A percentile compares a stretch with the other conserved stretches of the same genome.
Evolutionary conservation across 2,888 invertebrate genomes (phyloP).

Genomic region (Sinodicranocentrus sp.): DNA sequence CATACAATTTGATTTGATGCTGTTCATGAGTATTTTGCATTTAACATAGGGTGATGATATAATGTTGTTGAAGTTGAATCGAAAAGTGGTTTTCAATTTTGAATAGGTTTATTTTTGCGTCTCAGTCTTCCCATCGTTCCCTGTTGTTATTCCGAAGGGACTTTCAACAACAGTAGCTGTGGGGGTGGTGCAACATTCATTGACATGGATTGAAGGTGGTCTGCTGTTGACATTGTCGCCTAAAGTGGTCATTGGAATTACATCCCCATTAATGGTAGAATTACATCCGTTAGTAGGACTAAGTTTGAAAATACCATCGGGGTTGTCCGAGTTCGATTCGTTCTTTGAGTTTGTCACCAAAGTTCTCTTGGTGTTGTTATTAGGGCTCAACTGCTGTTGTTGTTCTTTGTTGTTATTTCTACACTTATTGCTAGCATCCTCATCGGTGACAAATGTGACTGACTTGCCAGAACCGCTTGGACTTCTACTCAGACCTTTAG

Average conservation of each 20-base stretch:
- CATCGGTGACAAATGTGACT: conserved; percentile 52
- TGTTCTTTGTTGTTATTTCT: conserved; percentile 54
- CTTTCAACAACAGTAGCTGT: conserved; percentile 33
- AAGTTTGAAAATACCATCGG: background rate
- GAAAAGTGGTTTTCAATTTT: no score
- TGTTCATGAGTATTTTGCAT: conserved; percentile 14
- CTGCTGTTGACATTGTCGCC: conserved; percentile 27
- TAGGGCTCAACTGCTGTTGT: conserved; percentile 18
- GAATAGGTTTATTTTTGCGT: conserved; percentile 23
- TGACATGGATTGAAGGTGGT: conserved; percentile 14
- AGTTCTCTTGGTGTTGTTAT: conserved; percentile 48
- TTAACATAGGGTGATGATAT: background rate
- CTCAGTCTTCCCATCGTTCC: conserved; percentile 35
- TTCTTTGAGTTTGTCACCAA: conserved; percentile 39
- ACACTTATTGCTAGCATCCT: conserved; percentile 42
- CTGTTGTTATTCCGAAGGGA: conserved; percentile 33
- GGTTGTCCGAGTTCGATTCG: background rate
- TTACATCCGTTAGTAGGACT: conserved; percentile 33
- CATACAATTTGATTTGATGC: background rate
- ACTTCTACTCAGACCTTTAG: conserved; percentile 47
- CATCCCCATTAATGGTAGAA: conserved; percentile 53
- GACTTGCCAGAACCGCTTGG: conserved; percentile 57
- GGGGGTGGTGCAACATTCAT: conserved; percentile 24
- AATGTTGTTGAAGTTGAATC: no score
- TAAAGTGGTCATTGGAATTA: conserved; percentile 56